Conservation (phyloP, 2,797 vertebrate genomes). For the Clarias fuscus region DNA sequence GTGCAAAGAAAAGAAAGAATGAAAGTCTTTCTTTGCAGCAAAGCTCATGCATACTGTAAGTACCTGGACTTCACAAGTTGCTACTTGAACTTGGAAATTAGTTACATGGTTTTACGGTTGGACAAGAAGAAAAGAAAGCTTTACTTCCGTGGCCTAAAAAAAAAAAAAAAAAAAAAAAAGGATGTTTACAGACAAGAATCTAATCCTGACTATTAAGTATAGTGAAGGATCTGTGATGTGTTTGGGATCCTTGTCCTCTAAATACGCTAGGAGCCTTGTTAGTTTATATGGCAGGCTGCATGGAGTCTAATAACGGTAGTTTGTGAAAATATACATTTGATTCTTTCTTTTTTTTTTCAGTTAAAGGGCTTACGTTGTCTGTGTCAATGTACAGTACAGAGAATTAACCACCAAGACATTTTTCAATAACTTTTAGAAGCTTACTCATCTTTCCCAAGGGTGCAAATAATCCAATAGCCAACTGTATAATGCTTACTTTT, state of each 20-base stretch:
- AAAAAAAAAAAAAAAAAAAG: too few species aligned
- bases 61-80: not conserved
- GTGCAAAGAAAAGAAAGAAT: too few species aligned
- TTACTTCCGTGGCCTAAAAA: not conserved
- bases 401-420: not conserved
- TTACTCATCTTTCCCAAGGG: not conserved
- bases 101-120: not conserved
- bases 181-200: not conserved
- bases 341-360: not conserved
- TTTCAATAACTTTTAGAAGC: not conserved
- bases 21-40: not conserved
- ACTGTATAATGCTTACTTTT: not conserved
- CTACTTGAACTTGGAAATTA: not conserved
- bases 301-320: not conserved
- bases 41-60: not conserved
- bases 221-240: not conserved
- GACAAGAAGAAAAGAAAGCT: not conserved
- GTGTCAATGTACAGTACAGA: too few species aligned
- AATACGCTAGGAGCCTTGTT: not conserved
- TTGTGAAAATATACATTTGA: not conserved
- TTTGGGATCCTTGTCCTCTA: not conserved
- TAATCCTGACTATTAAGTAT: not conserved
- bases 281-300: not conserved
- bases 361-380: not conserved
- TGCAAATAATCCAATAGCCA: not conserved